phyloP scores from a whole-genome alignment of 2,797 vertebrate genomes.

The Macropodus opercularis region DNA sequence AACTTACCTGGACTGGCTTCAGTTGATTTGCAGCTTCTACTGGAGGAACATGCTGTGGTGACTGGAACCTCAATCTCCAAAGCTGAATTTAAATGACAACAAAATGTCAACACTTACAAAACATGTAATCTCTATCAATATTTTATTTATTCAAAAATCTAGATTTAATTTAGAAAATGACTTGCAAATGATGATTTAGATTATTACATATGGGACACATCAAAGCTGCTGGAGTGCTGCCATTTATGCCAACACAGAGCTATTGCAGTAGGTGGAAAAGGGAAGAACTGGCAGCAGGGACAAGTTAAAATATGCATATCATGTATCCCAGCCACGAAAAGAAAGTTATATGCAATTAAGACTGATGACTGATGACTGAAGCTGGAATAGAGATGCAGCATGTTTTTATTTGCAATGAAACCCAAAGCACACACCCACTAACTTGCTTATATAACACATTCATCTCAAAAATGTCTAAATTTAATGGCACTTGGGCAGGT shows the following conservation, averaged over 20 bases:
- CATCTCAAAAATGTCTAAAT: slow-evolving; percentile 50
- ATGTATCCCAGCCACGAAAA: neutral
- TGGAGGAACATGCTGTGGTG: slow-evolving; percentile 31
- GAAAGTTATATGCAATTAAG: slow-evolving; percentile 4
- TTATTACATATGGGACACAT: neutral
- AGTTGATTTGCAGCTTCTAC: slow-evolving; percentile 32
- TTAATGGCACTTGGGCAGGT: slow-evolving; percentile 42
- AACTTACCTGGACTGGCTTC: slow-evolving; percentile 30
- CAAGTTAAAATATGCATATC: slow-evolving; percentile 9
- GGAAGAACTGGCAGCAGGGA: slow-evolving; percentile 11
- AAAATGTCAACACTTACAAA: slow-evolving; percentile 1
- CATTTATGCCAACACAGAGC: neutral
- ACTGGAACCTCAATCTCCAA: slow-evolving; percentile 30
- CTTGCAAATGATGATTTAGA: neutral
- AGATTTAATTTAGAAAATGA: slow-evolving; percentile 3
- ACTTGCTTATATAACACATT: slow-evolving; percentile 47
- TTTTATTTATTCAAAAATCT: neutral
- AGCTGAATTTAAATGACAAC: slow-evolving; percentile 31
- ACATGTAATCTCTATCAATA: neutral
- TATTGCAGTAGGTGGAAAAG: neutral
- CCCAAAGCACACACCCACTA: slow-evolving; percentile 15
- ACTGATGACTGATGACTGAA: slow-evolving; percentile 7
- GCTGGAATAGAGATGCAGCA: neutral
- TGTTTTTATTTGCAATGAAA: slow-evolving; percentile 10
- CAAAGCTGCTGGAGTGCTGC: neutral